Evolutionary conservation across 2,113 vertebrate species (phyloP).

Genomic region (Circaetus gallicus): DNA sequence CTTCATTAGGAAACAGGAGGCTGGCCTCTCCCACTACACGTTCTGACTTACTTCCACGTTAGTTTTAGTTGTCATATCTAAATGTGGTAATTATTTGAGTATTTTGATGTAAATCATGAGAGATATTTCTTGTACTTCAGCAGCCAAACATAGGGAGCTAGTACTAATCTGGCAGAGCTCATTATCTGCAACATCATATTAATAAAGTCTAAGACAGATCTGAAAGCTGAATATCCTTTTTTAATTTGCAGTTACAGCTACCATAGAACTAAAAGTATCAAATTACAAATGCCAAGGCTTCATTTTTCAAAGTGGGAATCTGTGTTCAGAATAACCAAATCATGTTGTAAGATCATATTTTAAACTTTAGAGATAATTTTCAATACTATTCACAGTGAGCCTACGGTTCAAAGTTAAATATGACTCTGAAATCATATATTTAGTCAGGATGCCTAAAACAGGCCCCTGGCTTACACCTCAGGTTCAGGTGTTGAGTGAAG

Average conservation of each 20-base stretch:
- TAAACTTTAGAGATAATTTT: not conserved
- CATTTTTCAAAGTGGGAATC: not conserved
- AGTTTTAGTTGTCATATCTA: not conserved
- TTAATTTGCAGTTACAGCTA: constrained; percentile 1
- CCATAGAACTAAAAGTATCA: not conserved
- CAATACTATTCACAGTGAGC: not conserved
- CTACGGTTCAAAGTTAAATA: not conserved
- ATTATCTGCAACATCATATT: constrained; percentile 12
- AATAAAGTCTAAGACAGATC: not conserved
- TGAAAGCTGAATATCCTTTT: not conserved
- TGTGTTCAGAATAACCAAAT: not conserved
- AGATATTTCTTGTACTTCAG: constrained; percentile 4
- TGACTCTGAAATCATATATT: not conserved
- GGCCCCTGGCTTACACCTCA: not conserved
- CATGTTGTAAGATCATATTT: not conserved
- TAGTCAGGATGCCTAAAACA: not conserved
- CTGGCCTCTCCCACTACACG: not conserved
- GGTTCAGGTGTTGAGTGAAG: not conserved
- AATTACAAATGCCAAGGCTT: not conserved
- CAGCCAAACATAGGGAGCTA: not conserved
- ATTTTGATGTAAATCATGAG: constrained; percentile 2
- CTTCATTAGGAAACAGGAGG: not conserved
- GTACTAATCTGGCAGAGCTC: constrained; percentile 7
- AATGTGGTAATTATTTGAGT: constrained; percentile 2
- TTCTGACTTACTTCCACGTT: not conserved